phyloP scores from a whole-genome alignment of 1,140 invertebrate species.

The Aphidius ervi region DNA sequence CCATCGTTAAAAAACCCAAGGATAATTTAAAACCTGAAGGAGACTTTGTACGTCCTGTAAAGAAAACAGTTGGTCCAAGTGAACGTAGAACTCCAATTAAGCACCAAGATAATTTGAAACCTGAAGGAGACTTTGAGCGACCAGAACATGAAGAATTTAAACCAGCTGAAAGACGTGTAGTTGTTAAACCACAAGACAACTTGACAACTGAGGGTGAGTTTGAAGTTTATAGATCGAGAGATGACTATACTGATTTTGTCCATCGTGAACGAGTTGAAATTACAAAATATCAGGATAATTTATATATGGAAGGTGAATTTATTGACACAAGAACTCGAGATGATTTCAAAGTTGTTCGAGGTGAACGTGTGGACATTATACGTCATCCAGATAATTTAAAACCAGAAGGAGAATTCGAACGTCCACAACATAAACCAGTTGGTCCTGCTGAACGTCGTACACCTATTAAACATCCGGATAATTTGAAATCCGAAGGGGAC shows the following conservation, averaged over 20 bases:
- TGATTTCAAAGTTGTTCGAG: constrained; percentile 43
- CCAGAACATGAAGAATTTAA: constrained; percentile 54
- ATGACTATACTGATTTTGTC: constrained; percentile 55
- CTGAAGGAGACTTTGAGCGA: constrained; percentile 55
- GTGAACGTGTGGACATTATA: constrained; percentile 39
- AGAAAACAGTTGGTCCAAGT: constrained; percentile 32
- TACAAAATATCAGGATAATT: constrained; percentile 56
- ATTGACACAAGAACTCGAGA: constrained; percentile 44
- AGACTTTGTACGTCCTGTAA: constrained; percentile 48
- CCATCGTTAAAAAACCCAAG: constrained; percentile 52
- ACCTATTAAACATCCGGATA: constrained; percentile 59
- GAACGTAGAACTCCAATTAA: constrained; percentile 51
- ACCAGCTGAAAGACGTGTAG: constrained; percentile 49
- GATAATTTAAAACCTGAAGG: constrained; percentile 61
- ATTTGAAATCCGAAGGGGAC: constrained; percentile 57
- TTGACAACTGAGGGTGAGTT: constrained; percentile 43
- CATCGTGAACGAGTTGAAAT: constrained; percentile 60
- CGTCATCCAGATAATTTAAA: constrained; percentile 51
- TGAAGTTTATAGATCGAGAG: constrained; percentile 44
- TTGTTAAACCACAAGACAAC: constrained; percentile 49
- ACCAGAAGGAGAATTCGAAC: constrained; percentile 55
- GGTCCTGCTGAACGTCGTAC: constrained; percentile 32
- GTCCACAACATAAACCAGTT: constrained; percentile 34
- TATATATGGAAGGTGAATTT: constrained; percentile 58
- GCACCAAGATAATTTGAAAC: constrained; percentile 58